phyloP scores from a whole-genome alignment of 2,888 invertebrate species.

The Erebia ligea region DNA sequence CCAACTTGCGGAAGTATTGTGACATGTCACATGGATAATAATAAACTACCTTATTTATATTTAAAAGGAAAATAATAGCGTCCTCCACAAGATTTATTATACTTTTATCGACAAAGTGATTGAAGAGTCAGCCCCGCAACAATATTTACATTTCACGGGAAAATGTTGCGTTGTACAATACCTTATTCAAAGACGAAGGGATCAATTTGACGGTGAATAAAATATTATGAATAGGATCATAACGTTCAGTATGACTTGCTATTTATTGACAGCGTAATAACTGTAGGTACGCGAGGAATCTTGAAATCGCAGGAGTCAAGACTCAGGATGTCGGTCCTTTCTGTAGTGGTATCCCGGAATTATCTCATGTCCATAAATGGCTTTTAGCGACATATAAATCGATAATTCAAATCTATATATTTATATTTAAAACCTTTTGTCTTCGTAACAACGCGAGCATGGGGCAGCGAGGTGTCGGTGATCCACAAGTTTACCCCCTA shows the following conservation, averaged over 20 bases:
- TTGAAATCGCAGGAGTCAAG: background rate
- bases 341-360: background rate
- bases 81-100: constrained; percentile 1
- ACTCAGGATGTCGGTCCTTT: background rate
- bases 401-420: no score
- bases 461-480: no score
- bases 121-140: constrained; percentile 1
- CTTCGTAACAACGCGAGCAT: no score
- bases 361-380: background rate
- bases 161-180: background rate
- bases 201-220: constrained; percentile 12
- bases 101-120: constrained; percentile 13
- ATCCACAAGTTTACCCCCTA: no score
- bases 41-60: constrained; percentile 6
- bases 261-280: background rate
- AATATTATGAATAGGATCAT: constrained; percentile 5
- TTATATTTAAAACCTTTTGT: no score
- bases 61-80: background rate
- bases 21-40: background rate
- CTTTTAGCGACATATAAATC: background rate
- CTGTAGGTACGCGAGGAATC: background rate
- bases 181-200: constrained; percentile 1
- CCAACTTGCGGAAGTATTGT: background rate
- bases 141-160: constrained; percentile 12
- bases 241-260: background rate